Evolutionary conservation across 1,140 invertebrate genomes (phyloP), one percentile per base, ranked within the genome.

Genomic region (Trialeurodes vaporariorum): DNA sequence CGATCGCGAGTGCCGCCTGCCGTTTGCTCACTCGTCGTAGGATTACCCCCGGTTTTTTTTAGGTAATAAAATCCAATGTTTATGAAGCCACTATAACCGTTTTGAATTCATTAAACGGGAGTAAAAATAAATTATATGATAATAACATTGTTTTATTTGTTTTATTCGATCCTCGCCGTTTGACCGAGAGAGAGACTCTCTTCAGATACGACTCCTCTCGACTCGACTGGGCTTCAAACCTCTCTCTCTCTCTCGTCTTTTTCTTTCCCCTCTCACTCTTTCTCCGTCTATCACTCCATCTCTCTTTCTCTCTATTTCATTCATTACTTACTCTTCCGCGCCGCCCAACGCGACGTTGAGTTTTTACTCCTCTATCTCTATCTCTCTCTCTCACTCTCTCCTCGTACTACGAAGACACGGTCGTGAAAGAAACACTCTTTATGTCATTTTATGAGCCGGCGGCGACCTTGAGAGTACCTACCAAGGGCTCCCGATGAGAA

Each of bases 111-210:
- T 49, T 49, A 49, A 49, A 49, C 34, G 34, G 34, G 34, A 49
- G 34, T 49, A 49, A 49, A 49, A 49, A 49, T 49, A 49, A 49
- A 49, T 49, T 49, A 49, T 49, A 49, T 49, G 34, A 49, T 49
- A 17, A 17, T 49, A 49, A 49, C 34, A 49, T 49, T 49, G 34
- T 49, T 49, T 49, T 49, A 49, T 49, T 49, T 17, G 34, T 9
- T 49, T 49, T 49, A 5, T 49, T 17, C 34, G 34, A n/a, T n/a
- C 17, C 34, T 49, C 34, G 34, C 34, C 34, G 34, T n/a, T n/a
- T n/a, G n/a, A n/a, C n/a, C n/a, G n/a, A n/a, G n/a, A n/a, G n/a
- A n/a, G n/a, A n/a, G n/a, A n/a, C n/a, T n/a, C n/a, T n/a, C n/a
- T n/a, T n/a, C n/a, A n/a, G n/a, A n/a, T n/a, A n/a, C n/a, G n/a